phyloP scores from a whole-genome alignment of 2,888 invertebrate genomes.

The Diplolepis rosae region DNA sequence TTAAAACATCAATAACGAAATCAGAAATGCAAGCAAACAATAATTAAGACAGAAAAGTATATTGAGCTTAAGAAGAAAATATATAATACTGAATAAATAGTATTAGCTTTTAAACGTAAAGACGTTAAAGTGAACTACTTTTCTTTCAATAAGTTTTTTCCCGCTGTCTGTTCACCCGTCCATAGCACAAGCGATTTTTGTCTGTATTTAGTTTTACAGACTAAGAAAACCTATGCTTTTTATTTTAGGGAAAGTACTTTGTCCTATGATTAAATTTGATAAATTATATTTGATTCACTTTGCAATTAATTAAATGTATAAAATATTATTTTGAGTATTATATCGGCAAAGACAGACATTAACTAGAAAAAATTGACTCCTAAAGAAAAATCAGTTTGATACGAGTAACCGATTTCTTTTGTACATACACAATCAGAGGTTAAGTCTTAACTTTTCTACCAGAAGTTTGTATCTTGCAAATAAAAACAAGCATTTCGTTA shows the following conservation, averaged over 20 bases:
- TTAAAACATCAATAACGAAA: slow-evolving; percentile 32
- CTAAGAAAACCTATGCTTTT: neutral
- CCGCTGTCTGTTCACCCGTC: slow-evolving; percentile 61
- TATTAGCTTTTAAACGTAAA: slow-evolving; percentile 21
- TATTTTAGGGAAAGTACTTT: slow-evolving; percentile 7
- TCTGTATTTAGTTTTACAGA: neutral
- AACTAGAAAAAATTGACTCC: no score
- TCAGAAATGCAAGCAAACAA: slow-evolving; percentile 9
- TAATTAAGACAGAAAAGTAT: neutral
- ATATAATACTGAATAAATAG: neutral
- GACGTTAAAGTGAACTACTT: no score
- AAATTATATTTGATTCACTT: slow-evolving; percentile 12
- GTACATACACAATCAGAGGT: slow-evolving; percentile 9
- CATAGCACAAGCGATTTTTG: slow-evolving; percentile 64
- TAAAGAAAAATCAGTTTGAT: slow-evolving; percentile 6
- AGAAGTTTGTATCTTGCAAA: slow-evolving; percentile 12
- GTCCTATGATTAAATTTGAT: neutral
- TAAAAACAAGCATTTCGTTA: neutral
- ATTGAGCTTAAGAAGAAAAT: neutral
- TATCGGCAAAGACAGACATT: no score
- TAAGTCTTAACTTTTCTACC: slow-evolving; percentile 14
- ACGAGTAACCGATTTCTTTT: slow-evolving; percentile 2
- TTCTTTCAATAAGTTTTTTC: slow-evolving; percentile 41
- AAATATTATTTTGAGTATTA: no score
- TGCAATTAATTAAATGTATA: no score